Evolutionary conservation across 2,888 invertebrate species (phyloP).

Genomic region (Schizaphis graminum): DNA sequence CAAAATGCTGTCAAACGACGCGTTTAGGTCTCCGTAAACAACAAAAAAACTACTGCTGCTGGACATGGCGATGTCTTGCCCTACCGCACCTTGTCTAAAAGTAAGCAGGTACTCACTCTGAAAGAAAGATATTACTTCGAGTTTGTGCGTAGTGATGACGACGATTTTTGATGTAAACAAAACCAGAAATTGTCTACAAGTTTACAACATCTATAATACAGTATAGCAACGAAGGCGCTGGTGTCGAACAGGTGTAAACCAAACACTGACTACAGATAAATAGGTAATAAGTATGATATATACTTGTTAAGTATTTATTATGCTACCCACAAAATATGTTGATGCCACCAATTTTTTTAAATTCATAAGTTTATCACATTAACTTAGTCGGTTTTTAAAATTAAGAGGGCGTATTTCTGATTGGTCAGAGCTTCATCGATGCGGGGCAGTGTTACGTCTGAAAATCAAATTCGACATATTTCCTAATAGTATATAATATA

Average conservation of each 20-base stretch:
- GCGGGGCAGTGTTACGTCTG: neutral
- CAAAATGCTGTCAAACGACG: neutral
- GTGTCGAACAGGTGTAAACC: neutral
- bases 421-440: neutral
- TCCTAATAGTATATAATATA: neutral
- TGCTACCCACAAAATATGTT: neutral
- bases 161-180: neutral
- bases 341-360: neutral
- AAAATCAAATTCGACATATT: neutral
- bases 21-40: neutral
- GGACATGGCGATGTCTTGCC: neutral
- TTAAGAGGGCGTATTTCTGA: neutral
- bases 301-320: neutral
- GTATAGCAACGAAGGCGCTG: neutral
- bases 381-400: neutral
- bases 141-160: neutral
- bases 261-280: neutral
- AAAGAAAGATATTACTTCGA: neutral
- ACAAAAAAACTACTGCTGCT: neutral
- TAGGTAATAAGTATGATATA: neutral
- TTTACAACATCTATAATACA: neutral
- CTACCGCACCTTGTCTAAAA: neutral
- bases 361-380: neutral
- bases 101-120: neutral
- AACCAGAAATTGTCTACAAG: neutral